Percentiles rank a stretch among this genome's conserved stretches.
Evolutionary conservation across 2,113 vertebrate genomes (phyloP).

Genomic region (Vulpes ferrilata): DNA sequence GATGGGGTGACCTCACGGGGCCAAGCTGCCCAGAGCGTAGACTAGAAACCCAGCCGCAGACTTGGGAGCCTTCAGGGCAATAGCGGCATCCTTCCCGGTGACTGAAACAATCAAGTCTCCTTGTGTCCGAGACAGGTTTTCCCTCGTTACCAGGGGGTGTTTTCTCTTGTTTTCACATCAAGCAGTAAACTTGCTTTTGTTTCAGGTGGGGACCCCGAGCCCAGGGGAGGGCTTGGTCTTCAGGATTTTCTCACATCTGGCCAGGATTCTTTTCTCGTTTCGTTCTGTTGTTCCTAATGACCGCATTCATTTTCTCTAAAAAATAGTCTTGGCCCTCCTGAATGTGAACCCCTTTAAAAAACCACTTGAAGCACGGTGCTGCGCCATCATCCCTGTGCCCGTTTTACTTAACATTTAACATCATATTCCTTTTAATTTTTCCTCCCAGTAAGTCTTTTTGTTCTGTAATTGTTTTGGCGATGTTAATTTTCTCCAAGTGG

Average conservation of each 20-base stretch:
- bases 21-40: not conserved
- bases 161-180: constrained; percentile 70
- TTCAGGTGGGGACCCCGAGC: constrained; percentile 63
- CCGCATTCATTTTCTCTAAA: constrained; percentile 73
- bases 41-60: not conserved
- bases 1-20: constrained; percentile 5
- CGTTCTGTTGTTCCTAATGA: constrained; percentile 75
- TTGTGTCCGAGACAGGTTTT: constrained; percentile 48
- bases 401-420: constrained; percentile 56
- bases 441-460: constrained; percentile 73
- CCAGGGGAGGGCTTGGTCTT: constrained; percentile 70
- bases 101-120: not conserved
- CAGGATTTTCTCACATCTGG: constrained; percentile 74
- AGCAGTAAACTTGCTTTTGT: constrained; percentile 68
- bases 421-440: constrained; percentile 75
- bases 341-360: constrained; percentile 55
- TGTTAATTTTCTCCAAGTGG: constrained; percentile 73
- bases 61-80: constrained; percentile 67
- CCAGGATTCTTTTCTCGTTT: constrained; percentile 79
- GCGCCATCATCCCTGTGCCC: constrained; percentile 12
- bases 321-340: constrained; percentile 64
- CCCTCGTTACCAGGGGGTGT: constrained; percentile 52
- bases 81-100: constrained; percentile 31
- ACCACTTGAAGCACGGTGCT: constrained; percentile 66
- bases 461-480: constrained; percentile 72